Evolutionary conservation across 2,888 invertebrate genomes (phyloP).

Genomic region (Hypselothyrea guttata): DNA sequence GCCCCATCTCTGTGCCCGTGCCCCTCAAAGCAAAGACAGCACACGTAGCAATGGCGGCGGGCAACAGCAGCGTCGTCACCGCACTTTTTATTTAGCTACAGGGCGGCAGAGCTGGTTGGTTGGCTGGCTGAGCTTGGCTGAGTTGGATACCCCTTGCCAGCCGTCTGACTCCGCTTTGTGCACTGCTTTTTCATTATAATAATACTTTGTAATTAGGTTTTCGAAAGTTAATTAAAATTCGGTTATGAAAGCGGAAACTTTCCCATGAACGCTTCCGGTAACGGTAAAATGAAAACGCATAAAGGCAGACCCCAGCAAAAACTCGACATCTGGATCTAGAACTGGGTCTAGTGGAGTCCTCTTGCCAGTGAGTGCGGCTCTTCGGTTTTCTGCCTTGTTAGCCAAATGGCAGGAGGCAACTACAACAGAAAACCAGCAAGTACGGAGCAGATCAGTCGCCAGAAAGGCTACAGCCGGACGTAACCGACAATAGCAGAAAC

Average conservation of each 20-base stretch:
- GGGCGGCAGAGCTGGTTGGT: conserved; percentile 49
- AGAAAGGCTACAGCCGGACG: no score
- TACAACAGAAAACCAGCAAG: no score
- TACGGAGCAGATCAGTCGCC: no score
- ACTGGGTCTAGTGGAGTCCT: conserved; percentile 22
- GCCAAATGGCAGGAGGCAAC: conserved; percentile 47
- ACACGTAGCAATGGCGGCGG: conserved; percentile 57
- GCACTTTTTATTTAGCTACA: conserved; percentile 64
- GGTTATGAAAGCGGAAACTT: conserved; percentile 82
- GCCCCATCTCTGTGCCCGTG: conserved; percentile 19
- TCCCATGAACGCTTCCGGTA: conserved; percentile 80
- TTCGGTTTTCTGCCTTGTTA: conserved; percentile 41
- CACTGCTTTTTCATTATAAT: conserved; percentile 81
- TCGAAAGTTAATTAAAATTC: conserved; percentile 83
- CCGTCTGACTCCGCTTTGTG: conserved; percentile 65
- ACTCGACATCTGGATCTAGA: conserved; percentile 27
- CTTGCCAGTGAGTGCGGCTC: conserved; percentile 8
- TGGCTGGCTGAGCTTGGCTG: conserved; percentile 32
- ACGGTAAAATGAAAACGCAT: conserved; percentile 65
- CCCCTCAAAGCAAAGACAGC: conserved; percentile 58
- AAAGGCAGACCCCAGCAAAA: conserved; percentile 27
- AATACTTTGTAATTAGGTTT: conserved; percentile 83
- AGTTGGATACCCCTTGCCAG: conserved; percentile 5
- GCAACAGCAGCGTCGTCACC: conserved; percentile 42
- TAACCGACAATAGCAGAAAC: no score